Conservation (phyloP, 2,113 vertebrate species). For the Nibea coibor region DNA sequence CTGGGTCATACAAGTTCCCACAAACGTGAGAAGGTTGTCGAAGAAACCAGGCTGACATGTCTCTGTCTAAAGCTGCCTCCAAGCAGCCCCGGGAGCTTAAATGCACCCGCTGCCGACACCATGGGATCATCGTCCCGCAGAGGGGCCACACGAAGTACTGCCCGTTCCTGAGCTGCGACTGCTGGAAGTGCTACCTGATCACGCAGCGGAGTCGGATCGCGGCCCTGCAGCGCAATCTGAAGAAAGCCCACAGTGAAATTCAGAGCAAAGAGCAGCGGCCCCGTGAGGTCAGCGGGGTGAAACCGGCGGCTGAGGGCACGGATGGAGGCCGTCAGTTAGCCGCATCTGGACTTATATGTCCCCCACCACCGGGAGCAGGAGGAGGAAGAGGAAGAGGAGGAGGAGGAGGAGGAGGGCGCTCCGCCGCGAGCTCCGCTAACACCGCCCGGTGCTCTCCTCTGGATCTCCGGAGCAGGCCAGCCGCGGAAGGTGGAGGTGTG, state of each 20-base stretch:
- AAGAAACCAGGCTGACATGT: too few species aligned
- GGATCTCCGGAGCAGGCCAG: neutral
- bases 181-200: slow-evolving; percentile 37
- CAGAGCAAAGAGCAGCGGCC: neutral
- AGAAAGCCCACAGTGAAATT: accelerated
- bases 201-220: neutral
- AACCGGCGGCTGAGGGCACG: too few species aligned
- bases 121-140: slow-evolving; percentile 40
- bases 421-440: neutral
- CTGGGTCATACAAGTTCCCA: neutral
- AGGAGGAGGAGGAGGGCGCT: too few species aligned
- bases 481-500: neutral
- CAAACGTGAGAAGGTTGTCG: too few species aligned
- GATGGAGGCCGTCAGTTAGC: neutral
- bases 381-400: too few species aligned
- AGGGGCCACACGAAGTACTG: slow-evolving; percentile 19
- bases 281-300: neutral
- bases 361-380: neutral
- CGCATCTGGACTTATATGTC: neutral
- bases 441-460: neutral
- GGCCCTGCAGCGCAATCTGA: neutral
- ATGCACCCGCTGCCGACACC: slow-evolving; percentile 50
- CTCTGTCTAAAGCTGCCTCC: neutral
- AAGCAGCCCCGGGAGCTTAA: neutral
- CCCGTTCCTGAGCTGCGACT: slow-evolving; percentile 20